Evolutionary conservation across 1,140 invertebrate species (phyloP).

Genomic region (Harlomillsia oculata): DNA sequence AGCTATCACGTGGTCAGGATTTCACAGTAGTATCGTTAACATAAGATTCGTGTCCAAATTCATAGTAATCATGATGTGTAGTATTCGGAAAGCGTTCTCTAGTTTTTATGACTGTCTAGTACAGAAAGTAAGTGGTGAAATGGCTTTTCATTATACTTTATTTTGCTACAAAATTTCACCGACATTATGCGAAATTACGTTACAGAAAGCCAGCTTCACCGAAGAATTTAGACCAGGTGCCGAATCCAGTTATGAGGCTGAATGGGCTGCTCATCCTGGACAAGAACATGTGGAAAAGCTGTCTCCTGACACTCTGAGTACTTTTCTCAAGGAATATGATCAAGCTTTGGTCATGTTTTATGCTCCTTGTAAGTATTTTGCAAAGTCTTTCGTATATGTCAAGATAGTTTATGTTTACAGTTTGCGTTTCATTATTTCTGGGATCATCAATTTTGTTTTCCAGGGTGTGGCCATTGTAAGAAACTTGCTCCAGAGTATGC

Average conservation of each 20-base stretch:
- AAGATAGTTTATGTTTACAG: constrained; percentile 1
- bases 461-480: constrained; percentile 55
- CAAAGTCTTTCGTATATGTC: background rate
- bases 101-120: no score
- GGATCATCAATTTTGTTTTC: constrained; percentile 8
- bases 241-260: constrained; percentile 34
- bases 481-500: constrained; percentile 49
- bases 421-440: background rate
- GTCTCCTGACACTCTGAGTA: constrained; percentile 46
- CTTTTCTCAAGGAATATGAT: constrained; percentile 42
- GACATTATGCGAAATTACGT: background rate
- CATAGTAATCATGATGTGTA: background rate
- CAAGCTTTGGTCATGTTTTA: constrained; percentile 52
- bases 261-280: constrained; percentile 44
- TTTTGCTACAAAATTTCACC: background rate
- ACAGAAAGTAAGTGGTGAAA: no score
- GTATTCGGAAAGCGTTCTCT: no score
- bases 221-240: constrained; percentile 9
- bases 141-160: no score
- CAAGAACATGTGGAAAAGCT: constrained; percentile 46
- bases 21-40: no score
- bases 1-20: no score
- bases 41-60: background rate
- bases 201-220: constrained; percentile 20
- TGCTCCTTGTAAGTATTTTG: constrained; percentile 49